Conservation (phyloP, 2,888 invertebrate genomes). For the Cantharis rustica region DNA sequence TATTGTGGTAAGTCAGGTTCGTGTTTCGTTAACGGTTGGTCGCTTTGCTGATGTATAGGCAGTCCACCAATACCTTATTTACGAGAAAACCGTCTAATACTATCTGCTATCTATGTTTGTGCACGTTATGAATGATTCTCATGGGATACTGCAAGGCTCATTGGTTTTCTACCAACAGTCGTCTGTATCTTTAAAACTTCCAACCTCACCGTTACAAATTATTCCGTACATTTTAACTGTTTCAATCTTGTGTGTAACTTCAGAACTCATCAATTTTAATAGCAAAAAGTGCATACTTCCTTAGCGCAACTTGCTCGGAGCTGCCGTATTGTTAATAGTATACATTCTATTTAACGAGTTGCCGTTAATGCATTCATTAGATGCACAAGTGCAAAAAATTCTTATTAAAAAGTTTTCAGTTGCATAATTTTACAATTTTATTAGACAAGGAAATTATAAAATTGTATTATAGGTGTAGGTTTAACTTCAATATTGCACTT, state of each 20-base stretch:
- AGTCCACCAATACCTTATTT: constrained; percentile 45
- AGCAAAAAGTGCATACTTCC: neutral
- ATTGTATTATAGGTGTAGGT: no score
- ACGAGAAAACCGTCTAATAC: constrained; percentile 47
- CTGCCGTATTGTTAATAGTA: neutral
- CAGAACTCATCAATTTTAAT: neutral
- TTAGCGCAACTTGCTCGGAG: neutral
- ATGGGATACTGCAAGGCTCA: constrained; percentile 35
- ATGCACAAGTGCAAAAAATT: neutral
- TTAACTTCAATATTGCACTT: no score
- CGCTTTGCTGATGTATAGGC: constrained; percentile 49
- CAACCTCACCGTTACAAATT: constrained; percentile 16
- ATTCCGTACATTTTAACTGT: constrained; percentile 14
- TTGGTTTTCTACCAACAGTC: constrained; percentile 12
- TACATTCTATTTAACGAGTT: neutral
- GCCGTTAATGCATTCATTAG: neutral
- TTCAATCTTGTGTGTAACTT: neutral
- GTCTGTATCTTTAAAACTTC: constrained; percentile 14
- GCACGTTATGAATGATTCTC: constrained; percentile 50
- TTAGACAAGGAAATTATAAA: neutral
- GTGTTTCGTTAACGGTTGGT: constrained; percentile 47
- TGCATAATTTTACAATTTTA: neutral
- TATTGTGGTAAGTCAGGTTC: constrained; percentile 13
- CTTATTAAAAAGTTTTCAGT: neutral
- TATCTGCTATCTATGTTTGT: constrained; percentile 47